A percentile compares a stretch with the other conserved stretches of the same genome.
These are phyloP conservation scores for Pseudobourletiella spinata DNA, from an alignment of 1,140 invertebrate genomes.

Conservation along the genomic window DNA sequence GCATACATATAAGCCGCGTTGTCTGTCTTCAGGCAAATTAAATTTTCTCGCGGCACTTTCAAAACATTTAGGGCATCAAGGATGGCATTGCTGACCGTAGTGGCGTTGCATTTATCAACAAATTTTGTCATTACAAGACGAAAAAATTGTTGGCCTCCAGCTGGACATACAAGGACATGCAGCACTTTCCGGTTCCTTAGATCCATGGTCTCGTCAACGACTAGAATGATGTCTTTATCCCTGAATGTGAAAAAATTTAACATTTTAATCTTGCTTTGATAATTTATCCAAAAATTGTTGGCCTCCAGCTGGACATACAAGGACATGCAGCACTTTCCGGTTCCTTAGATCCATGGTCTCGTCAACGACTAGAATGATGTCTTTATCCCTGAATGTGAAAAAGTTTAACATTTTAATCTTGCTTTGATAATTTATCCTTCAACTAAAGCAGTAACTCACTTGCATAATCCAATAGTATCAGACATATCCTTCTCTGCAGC, in stretches of 20 bases:
- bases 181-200: background rate
- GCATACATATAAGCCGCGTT: background rate
- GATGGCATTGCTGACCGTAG: background rate
- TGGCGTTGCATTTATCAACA: background rate
- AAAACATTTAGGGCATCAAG: background rate
- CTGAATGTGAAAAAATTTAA: background rate
- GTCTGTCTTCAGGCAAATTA: background rate
- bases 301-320: background rate
- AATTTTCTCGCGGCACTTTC: background rate
- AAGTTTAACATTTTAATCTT: no score
- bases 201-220: background rate
- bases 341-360: background rate
- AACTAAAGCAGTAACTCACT: no score
- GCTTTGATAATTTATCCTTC: no score
- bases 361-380: background rate
- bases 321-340: background rate
- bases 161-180: background rate
- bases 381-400: background rate
- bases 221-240: background rate
- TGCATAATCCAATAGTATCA: no score
- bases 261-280: no score
- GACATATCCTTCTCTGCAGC: no score
- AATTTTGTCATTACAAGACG: background rate
- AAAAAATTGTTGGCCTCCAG: background rate
- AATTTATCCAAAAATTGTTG: no score